These are phyloP conservation scores for Burhinus oedicnemus DNA, from an alignment of 2,113 vertebrate genomes.

Conservation along the genomic window DNA sequence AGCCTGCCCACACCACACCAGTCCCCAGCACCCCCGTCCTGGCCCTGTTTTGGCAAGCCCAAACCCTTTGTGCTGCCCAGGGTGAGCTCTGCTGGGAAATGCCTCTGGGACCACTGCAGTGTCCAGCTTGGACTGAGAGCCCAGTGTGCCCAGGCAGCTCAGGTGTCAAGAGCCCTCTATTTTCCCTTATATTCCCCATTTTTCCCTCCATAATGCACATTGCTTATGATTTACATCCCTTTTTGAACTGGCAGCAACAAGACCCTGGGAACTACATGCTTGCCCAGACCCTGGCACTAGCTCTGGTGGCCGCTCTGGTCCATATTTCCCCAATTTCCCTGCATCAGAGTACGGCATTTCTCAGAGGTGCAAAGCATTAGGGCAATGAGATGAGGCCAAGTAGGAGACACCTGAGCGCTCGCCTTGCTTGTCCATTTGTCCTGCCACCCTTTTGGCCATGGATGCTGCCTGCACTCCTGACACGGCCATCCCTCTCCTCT, in stretches of 20 bases:
- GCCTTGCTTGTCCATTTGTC: accelerated
- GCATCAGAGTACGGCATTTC: not conserved
- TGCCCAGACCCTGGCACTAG: accelerated
- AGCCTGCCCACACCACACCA: not conserved
- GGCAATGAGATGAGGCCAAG: not conserved
- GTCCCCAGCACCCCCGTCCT: not conserved
- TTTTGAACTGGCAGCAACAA: not conserved
- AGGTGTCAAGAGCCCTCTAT: not conserved
- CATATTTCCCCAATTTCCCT: not conserved
- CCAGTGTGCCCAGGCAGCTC: accelerated
- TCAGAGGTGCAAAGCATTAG: not conserved
- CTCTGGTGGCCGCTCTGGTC: not conserved
- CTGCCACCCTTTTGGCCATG: not conserved
- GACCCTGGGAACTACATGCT: not conserved
- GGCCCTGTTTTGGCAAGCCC: not conserved
- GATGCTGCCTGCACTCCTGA: not conserved
- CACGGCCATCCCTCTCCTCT: not conserved
- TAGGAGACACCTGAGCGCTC: not conserved
- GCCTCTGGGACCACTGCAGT: not conserved
- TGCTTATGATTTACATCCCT: not conserved
- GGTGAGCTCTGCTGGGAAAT: not conserved
- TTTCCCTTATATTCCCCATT: not conserved
- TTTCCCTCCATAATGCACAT: not conserved
- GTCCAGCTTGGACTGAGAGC: not conserved
- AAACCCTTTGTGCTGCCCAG: not conserved